Conservation (phyloP, 2,888 invertebrate species). For the Pinctada fucata region DNA sequence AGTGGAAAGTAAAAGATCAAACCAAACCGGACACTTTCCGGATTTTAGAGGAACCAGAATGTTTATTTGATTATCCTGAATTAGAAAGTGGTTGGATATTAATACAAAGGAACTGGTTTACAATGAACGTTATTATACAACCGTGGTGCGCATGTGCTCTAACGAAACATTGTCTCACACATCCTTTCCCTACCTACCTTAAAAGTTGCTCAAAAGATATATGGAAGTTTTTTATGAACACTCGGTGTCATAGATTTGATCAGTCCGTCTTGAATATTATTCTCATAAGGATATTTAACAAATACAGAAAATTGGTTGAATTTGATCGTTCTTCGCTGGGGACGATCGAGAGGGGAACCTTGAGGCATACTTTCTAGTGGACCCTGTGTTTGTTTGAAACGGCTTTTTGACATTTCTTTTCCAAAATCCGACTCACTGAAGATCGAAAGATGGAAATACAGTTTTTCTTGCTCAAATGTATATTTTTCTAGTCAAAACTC, state of each 20-base stretch:
- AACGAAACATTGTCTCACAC: constrained; percentile 22
- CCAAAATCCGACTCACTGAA: too few species aligned
- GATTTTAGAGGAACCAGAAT: constrained; percentile 24
- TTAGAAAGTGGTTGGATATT: constrained; percentile 30
- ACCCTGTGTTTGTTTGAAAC: too few species aligned
- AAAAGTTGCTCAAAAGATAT: constrained; percentile 18
- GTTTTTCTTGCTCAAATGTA: too few species aligned
- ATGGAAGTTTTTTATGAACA: constrained; percentile 12
- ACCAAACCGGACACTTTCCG: constrained; percentile 31
- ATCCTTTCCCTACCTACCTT: constrained; percentile 15
- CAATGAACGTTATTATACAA: constrained; percentile 27
- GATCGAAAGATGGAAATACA: too few species aligned
- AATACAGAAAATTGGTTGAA: neutral
- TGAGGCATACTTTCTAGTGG: too few species aligned
- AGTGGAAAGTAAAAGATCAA: constrained; percentile 19
- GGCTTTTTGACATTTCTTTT: too few species aligned
- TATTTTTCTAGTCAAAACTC: too few species aligned
- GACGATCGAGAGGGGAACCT: neutral
- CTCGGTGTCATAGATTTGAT: constrained; percentile 52
- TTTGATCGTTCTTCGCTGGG: neutral
- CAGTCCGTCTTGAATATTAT: constrained; percentile 50
- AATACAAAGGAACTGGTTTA: constrained; percentile 22
- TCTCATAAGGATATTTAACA: constrained; percentile 23
- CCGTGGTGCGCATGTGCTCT: constrained; percentile 37
- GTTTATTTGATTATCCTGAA: constrained; percentile 30